phyloP scores from a whole-genome alignment of 2,113 vertebrate genomes.

The Mugil cephalus region DNA sequence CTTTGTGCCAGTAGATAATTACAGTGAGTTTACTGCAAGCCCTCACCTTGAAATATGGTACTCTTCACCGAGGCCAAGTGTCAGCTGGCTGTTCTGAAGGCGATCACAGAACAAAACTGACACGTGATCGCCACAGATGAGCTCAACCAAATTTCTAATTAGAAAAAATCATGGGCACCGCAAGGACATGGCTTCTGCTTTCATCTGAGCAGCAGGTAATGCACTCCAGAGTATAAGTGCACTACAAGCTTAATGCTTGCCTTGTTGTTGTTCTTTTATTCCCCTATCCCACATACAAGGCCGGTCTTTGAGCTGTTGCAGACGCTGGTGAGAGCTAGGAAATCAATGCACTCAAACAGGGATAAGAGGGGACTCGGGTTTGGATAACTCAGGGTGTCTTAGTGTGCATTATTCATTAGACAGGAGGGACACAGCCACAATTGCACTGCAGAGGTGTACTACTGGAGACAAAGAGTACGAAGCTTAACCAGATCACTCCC shows the following conservation, averaged over 20 bases:
- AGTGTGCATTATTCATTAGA: slow-evolving; percentile 90
- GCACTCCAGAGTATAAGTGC: slow-evolving; percentile 49
- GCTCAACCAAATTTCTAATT: slow-evolving; percentile 39
- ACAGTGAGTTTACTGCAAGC: slow-evolving; percentile 46
- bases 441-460: slow-evolving; percentile 57
- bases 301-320: slow-evolving; percentile 65
- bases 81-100: slow-evolving; percentile 41
- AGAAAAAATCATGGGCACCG: slow-evolving; percentile 13
- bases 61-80: slow-evolving; percentile 32
- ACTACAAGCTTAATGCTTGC: slow-evolving; percentile 45
- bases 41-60: slow-evolving; percentile 38
- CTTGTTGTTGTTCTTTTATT: slow-evolving; percentile 70
- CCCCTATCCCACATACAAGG: slow-evolving; percentile 45
- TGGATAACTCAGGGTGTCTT: slow-evolving; percentile 83
- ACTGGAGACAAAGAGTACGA: slow-evolving; percentile 64
- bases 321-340: slow-evolving; percentile 74
- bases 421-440: slow-evolving; percentile 79
- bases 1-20: slow-evolving; percentile 46
- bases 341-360: slow-evolving; percentile 87
- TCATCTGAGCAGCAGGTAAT: slow-evolving; percentile 53
- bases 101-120: slow-evolving; percentile 41
- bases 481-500: slow-evolving; percentile 80
- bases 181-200: slow-evolving; percentile 40
- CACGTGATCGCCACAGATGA: slow-evolving; percentile 13
- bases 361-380: slow-evolving; percentile 85